Evolutionary conservation across 2,797 vertebrate species (phyloP).

Genomic region (Hapalemur alaotrensis): DNA sequence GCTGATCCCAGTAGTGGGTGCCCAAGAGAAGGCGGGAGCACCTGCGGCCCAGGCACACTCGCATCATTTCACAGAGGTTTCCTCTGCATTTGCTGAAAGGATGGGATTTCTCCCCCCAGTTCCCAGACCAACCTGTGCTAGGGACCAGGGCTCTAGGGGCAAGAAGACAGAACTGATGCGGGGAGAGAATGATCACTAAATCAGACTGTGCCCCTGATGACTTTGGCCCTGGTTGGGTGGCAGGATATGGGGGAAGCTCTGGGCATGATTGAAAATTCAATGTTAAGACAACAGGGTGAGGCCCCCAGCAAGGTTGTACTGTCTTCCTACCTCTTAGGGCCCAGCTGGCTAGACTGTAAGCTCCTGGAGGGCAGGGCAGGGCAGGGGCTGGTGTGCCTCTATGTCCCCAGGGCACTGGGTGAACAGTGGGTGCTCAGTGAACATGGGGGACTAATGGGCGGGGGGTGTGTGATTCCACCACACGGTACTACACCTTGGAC

Average conservation of each 20-base stretch:
- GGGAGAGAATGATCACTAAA: not conserved
- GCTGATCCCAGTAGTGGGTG: not conserved
- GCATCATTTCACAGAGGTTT: not conserved
- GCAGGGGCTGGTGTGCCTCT: not conserved
- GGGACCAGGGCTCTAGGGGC: not conserved
- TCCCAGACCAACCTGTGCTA: not conserved
- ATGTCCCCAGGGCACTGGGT: not conserved
- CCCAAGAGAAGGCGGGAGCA: not conserved
- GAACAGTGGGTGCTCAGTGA: not conserved
- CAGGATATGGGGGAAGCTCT: not conserved
- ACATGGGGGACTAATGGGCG: not conserved
- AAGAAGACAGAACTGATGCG: not conserved
- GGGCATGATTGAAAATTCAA: not conserved
- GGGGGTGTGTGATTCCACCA: not conserved
- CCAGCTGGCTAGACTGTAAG: not conserved
- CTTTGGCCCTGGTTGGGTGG: not conserved
- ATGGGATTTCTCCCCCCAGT: not conserved
- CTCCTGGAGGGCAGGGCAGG: not conserved
- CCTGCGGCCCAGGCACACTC: not conserved
- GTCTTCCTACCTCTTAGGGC: not conserved
- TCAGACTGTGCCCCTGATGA: not conserved
- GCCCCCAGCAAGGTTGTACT: not conserved
- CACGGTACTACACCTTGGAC: accelerated
- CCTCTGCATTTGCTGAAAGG: accelerated
- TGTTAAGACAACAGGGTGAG: not conserved